Percentiles rank a stretch among this genome's conserved stretches.
These are phyloP conservation scores for Dipodomys merriami DNA, from an alignment of 2,113 vertebrate species.

Conservation along the genomic window DNA sequence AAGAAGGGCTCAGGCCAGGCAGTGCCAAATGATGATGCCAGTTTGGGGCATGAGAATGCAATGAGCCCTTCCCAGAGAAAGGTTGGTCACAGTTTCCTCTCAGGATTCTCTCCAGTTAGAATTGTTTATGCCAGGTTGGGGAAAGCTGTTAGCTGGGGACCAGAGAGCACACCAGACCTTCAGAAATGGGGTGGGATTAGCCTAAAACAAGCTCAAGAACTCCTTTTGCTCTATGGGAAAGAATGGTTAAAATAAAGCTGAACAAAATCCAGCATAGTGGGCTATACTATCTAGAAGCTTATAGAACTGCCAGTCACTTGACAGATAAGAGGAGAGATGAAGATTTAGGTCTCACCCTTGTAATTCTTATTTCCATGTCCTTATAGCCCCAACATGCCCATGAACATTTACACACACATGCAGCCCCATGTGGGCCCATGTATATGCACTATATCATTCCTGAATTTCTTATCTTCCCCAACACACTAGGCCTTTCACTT, in stretches of 20 bases:
- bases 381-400: background rate
- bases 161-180: background rate
- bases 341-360: slow-evolving; percentile 27
- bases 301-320: slow-evolving; percentile 4
- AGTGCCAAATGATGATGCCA: background rate
- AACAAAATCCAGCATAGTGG: slow-evolving; percentile 8
- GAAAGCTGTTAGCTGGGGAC: background rate
- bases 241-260: slow-evolving; percentile 33
- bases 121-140: background rate
- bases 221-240: background rate
- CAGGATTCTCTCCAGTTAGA: background rate
- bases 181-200: background rate
- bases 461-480: slow-evolving; percentile 51
- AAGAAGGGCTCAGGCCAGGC: background rate
- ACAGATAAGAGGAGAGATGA: slow-evolving; percentile 52
- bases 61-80: background rate
- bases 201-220: background rate
- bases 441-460: background rate
- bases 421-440: too few species aligned
- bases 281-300: background rate
- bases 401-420: background rate
- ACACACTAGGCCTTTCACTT: slow-evolving; percentile 46
- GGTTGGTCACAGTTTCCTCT: background rate
- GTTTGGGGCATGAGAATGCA: background rate
- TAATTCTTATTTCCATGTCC: background rate